phyloP scores from a whole-genome alignment of 2,888 invertebrate species.

The Tuta absoluta region DNA sequence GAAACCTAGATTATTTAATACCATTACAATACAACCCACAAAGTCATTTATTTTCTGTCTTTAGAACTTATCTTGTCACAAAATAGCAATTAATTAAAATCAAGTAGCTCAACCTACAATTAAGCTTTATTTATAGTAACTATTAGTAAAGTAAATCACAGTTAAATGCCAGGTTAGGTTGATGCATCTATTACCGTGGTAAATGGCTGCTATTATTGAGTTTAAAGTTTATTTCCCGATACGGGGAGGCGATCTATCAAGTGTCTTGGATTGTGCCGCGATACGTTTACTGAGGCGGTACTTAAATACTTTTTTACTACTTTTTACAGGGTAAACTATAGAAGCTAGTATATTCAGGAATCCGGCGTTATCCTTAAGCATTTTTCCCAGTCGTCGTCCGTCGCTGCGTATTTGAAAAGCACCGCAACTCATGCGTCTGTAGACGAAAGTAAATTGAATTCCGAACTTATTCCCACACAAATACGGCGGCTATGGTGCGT shows the following conservation, averaged over 20 bases:
- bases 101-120: not conserved
- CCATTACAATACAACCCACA: not conserved
- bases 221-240: constrained; percentile 7
- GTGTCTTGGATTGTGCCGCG: not conserved
- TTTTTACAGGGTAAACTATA: too few relatives aligned
- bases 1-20: too few relatives aligned
- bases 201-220: not conserved
- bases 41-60: not conserved
- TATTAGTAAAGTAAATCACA: constrained; percentile 8
- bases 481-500: too few relatives aligned
- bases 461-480: too few relatives aligned
- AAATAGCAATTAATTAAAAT: constrained; percentile 5
- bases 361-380: too few relatives aligned
- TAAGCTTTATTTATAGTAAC: constrained; percentile 8
- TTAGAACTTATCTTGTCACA: not conserved
- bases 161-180: constrained; percentile 3
- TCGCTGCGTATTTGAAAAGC: too few relatives aligned
- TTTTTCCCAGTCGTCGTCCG: too few relatives aligned
- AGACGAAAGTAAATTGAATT: too few relatives aligned
- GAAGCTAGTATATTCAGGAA: too few relatives aligned
- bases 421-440: too few relatives aligned
- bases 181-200: not conserved
- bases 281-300: not conserved
- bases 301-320: too few relatives aligned
- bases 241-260: constrained; percentile 2